Percentiles rank a stretch among this genome's conserved stretches.
These are phyloP conservation scores for Theonella swinhoei DNA, from an alignment of 37 sponge, comb jelly and placozoan genomes.

Conservation along the genomic window DNA sequence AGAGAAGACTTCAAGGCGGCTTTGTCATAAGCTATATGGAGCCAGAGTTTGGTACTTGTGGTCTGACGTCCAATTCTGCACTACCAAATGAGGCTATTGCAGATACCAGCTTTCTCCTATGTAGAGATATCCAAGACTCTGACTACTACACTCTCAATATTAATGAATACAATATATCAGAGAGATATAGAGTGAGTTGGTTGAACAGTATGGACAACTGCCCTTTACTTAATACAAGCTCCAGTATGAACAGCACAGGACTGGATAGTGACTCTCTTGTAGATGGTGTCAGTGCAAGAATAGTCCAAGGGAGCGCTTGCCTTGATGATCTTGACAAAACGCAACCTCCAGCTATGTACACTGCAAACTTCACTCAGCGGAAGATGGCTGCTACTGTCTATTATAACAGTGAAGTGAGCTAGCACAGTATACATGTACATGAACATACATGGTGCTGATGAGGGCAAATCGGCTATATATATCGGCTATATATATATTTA, in stretches of 20 bases:
- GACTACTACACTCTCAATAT: too few species aligned
- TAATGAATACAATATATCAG: too few species aligned
- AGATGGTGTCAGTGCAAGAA: not conserved
- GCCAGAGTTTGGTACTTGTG: conserved; percentile 1
- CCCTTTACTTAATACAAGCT: not conserved
- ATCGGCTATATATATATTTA: too few species aligned
- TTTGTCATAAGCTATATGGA: conserved; percentile 6
- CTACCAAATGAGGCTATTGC: too few species aligned
- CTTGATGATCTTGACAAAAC: not conserved
- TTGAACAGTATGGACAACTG: too few species aligned
- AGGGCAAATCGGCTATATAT: too few species aligned
- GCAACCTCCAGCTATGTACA: not conserved
- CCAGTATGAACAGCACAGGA: not conserved
- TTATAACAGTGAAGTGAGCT: conserved; percentile 66
- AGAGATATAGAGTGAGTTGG: too few species aligned
- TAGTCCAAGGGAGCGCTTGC: not conserved
- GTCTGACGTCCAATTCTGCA: too few species aligned
- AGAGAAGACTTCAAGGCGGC: conserved; percentile 1
- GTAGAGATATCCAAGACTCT: too few species aligned
- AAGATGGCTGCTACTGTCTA: conserved; percentile 45
- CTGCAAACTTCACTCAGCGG: not conserved
- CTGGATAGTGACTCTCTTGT: not conserved
- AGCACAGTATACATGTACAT: too few species aligned
- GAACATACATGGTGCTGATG: too few species aligned
- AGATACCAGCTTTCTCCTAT: too few species aligned